Evolutionary conservation across 2,113 vertebrate species (phyloP), one percentile per base, ranked within the genome.

Genomic region (Ictalurus furcatus): DNA sequence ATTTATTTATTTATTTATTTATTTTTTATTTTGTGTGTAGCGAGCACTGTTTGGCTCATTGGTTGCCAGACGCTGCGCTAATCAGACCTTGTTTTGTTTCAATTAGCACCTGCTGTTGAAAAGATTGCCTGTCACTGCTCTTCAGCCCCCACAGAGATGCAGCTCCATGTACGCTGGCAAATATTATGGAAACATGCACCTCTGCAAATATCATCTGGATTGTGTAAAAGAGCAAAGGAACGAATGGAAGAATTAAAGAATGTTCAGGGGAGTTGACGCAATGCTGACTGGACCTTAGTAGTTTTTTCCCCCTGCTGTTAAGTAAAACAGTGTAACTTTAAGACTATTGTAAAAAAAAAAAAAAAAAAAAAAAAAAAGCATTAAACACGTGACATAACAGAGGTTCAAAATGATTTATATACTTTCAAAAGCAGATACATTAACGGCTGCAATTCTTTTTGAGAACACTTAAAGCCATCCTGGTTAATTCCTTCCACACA

Each of bases 51-150:
- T 98, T 98, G 98, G 97, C 98, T 99, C 97, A 97, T 96, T 96
- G 97, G 96, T 97, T 97, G 98, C 97, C 98, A 99, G 98, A 98
- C 97, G 97, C 96, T 98, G 96, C 95, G 96, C 97, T 99, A 99
- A 99, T 99, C 97, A 99, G 97, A 96, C 97, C 97, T 98, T 99
- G 98, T 99, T 99, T 99, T 98, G 96, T 99, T 99, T 99, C 98
- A 99, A 99, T 99, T 99, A 99, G 97, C 97, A 98, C 98, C 98
- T 98, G 98, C 98, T 99, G 97, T 99, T 98, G 97, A 97, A 97
- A 95, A 98, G 97, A 97, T 97, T 97, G 96, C 97, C 92, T 93
- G 94, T 96, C 94, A 97, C 96, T 96, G 96, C 96, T 94, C 80
- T 25, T 58, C 48, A 85, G 80, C 79, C 85, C 25, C 54, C 28